These are phyloP conservation scores for Polydrusus cervinus DNA, from an alignment of 2,888 invertebrate species.

Conservation along the genomic window DNA sequence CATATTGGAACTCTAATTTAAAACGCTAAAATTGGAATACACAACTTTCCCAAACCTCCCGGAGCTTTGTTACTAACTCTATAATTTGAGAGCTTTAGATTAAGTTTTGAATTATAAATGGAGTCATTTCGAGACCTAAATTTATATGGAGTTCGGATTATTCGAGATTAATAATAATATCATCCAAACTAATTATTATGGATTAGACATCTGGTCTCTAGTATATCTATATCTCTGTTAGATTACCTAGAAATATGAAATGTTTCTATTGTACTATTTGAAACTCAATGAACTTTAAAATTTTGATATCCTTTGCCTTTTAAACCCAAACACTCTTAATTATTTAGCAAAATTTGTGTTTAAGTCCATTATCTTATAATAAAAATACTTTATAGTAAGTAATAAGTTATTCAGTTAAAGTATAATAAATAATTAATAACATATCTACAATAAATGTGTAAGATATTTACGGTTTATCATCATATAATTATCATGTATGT, in stretches of 20 bases:
- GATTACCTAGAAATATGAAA: not conserved
- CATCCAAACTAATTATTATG: conserved; percentile 53
- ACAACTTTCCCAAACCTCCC: conserved; percentile 29
- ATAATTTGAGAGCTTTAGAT: conserved; percentile 41
- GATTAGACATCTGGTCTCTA: conserved; percentile 40
- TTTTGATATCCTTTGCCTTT: too few relatives aligned
- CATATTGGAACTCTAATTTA: not conserved
- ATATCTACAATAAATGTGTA: too few relatives aligned
- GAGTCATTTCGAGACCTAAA: conserved; percentile 41
- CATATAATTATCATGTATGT: too few relatives aligned
- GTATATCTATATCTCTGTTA: not conserved
- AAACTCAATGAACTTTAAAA: too few relatives aligned
- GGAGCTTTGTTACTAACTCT: conserved; percentile 35
- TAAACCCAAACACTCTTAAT: too few relatives aligned
- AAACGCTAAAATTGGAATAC: conserved; percentile 34
- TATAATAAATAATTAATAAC: too few relatives aligned
- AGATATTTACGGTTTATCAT: too few relatives aligned
- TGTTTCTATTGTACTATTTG: not conserved
- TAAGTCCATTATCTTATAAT: too few relatives aligned
- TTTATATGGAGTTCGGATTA: conserved; percentile 51
- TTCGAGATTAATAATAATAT: conserved; percentile 52
- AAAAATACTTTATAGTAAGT: too few relatives aligned
- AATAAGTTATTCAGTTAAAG: too few relatives aligned
- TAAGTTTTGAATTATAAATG: conserved; percentile 53
- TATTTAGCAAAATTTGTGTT: too few relatives aligned